phyloP scores from a whole-genome alignment of 2,797 vertebrate genomes.

The Kryptopterus vitreolus region DNA sequence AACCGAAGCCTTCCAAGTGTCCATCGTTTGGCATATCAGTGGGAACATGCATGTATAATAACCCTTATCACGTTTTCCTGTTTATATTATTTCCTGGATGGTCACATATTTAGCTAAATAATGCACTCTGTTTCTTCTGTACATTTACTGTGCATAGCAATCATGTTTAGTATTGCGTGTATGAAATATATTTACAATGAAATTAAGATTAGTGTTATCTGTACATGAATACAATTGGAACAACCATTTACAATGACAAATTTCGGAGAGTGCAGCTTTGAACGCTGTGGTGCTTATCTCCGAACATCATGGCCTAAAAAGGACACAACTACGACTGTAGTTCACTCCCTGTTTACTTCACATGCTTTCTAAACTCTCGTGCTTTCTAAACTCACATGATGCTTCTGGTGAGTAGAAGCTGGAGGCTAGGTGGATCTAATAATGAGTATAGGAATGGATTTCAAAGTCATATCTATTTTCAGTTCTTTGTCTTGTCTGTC shows the following conservation, averaged over 20 bases:
- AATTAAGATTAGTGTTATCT: neutral
- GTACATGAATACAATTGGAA: neutral
- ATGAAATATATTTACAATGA: neutral
- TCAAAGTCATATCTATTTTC: constrained; percentile 26
- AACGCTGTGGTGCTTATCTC: constrained; percentile 41
- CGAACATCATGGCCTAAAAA: constrained; percentile 54
- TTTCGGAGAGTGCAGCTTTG: constrained; percentile 22
- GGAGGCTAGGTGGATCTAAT: neutral
- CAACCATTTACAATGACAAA: neutral
- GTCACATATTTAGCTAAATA: neutral
- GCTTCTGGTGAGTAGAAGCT: neutral
- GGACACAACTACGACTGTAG: constrained; percentile 36
- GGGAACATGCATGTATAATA: constrained; percentile 51
- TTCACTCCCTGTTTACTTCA: neutral
- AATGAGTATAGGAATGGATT: neutral
- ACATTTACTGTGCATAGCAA: neutral
- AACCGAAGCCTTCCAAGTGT: neutral
- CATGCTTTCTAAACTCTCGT: neutral
- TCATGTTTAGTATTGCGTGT: neutral
- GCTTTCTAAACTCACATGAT: neutral
- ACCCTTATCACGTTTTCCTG: constrained; percentile 49
- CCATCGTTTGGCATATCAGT: constrained; percentile 34
- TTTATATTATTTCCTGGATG: constrained; percentile 13
- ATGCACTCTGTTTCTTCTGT: neutral
- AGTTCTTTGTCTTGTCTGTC: neutral